A percentile compares a stretch with the other conserved stretches of the same genome.
Conservation (phyloP, 1,140 invertebrate species). For the Formica selysi region DNA sequence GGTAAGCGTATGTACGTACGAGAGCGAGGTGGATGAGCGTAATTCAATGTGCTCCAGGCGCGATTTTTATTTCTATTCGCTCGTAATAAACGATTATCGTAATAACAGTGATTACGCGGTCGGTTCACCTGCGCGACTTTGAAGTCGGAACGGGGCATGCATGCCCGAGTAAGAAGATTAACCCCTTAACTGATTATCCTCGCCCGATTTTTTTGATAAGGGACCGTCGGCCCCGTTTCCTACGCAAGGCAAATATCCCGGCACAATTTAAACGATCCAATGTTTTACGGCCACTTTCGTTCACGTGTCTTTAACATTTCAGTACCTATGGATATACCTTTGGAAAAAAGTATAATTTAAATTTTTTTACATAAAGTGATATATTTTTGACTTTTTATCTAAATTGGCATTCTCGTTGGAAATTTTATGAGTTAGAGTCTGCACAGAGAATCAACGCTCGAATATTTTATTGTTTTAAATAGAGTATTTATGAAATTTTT, state of each 20-base stretch:
- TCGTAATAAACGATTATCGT: slow-evolving; percentile 74
- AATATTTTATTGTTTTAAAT: not conserved
- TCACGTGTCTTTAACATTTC: not conserved
- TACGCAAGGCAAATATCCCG: slow-evolving; percentile 42
- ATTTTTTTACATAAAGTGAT: not conserved
- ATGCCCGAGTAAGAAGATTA: slow-evolving; percentile 52
- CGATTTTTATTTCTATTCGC: slow-evolving; percentile 73
- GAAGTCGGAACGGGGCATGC: slow-evolving; percentile 51
- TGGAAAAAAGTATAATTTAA: not conserved
- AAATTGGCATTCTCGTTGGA: not conserved
- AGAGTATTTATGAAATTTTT: not conserved
- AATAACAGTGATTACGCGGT: slow-evolving; percentile 71
- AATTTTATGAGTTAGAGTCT: not conserved
- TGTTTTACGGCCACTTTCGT: not conserved
- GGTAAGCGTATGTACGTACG: slow-evolving; percentile 14
- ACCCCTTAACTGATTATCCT: slow-evolving; percentile 60
- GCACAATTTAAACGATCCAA: slow-evolving; percentile 20
- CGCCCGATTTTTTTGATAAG: slow-evolving; percentile 57
- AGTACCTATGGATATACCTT: no score
- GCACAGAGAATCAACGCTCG: not conserved
- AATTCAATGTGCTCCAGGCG: slow-evolving; percentile 70
- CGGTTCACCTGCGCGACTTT: slow-evolving; percentile 58
- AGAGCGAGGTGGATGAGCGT: slow-evolving; percentile 31
- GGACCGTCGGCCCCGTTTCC: slow-evolving; percentile 36
- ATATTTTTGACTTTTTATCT: not conserved